phyloP scores from a whole-genome alignment of 1,140 invertebrate species.

The Wiebesia pumilae region DNA sequence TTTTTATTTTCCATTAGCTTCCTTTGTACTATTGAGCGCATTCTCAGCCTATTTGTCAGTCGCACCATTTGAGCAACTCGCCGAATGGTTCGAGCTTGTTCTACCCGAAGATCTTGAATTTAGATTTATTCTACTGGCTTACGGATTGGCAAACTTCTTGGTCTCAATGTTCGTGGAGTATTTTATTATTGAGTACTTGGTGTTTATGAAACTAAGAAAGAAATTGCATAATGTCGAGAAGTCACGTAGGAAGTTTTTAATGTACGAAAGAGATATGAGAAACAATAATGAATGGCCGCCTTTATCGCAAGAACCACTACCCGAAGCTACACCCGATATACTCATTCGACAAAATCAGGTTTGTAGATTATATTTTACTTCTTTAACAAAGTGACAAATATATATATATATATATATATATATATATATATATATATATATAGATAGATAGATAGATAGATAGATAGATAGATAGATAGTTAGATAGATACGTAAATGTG shows the following conservation, averaged over 20 bases:
- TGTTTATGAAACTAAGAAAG: conserved; percentile 77
- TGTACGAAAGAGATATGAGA: conserved; percentile 77
- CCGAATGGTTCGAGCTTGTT: conserved; percentile 68
- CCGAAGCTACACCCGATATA: conserved; percentile 66
- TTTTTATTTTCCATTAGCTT: conserved; percentile 51
- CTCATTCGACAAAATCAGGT: conserved; percentile 65
- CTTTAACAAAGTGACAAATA: no score
- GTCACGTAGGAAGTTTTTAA: conserved; percentile 79
- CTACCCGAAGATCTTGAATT: conserved; percentile 70
- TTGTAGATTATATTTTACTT: background rate
- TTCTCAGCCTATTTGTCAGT: conserved; percentile 76
- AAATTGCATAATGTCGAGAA: conserved; percentile 76
- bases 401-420: no score
- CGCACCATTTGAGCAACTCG: conserved; percentile 70
- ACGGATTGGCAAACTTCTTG: conserved; percentile 76
- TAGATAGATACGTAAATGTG: no score
- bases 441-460: no score
- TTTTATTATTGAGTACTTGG: conserved; percentile 77
- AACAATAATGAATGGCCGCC: conserved; percentile 79
- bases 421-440: no score
- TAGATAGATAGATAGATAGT: no score
- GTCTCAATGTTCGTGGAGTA: conserved; percentile 77
- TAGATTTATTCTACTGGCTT: conserved; percentile 74
- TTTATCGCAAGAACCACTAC: conserved; percentile 67
- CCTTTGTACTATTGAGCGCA: conserved; percentile 72